Base-by-base conservation (phyloP, 2,113 vertebrate genomes). In the Dunckerocampus dactyliophorus region DNA sequence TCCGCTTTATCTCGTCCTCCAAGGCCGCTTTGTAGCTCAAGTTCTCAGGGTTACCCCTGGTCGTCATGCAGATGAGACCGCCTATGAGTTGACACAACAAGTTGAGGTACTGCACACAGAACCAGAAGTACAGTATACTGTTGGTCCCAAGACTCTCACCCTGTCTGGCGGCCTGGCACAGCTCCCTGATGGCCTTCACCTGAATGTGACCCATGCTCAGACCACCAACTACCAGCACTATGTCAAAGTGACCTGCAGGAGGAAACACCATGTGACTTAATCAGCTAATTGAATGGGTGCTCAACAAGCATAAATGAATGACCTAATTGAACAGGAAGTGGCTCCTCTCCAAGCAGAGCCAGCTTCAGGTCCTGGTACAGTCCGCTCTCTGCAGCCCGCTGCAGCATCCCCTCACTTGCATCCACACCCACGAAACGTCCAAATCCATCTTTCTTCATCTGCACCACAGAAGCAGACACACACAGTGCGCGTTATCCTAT, bases 31-130 rank as follows among this genome's bases (percentile, higher is more conserved):
- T 94, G 88, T 93, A 98, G 0, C 22, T 65, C 54, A 80, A 22
- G 72, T 96, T 98, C 0, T 90, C 89, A 0, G 1, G 13, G 70
- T 95, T 93, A 63, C 71, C 76, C 77, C 94, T 90, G 0, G 94
- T 96, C 0, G 94, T 98, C 90, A 98, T 88, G 82, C 95, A 98
- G 55, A 95, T 34, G 39, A 88, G 88, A 5, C 95, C 95, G 4
- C 94, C 95, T 96, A 70, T 3, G 10, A 14, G 45, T 28, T 34
- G 5, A 34, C 6, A 5, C 31, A 8, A 34, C 1, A 14, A 28
- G 13, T 43, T 14, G 13, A 43, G 11, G 1, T 43, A 14, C 39
- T 11, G 3, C 16, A 14, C 42, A 12, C 7, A 3, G 17, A 43
- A 43, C 12, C 39, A 43, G 13, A 39, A 39, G 4, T 14, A n/a